Base-by-base conservation (phyloP, 2,888 invertebrate genomes). In the Clepsis dumicolana region DNA sequence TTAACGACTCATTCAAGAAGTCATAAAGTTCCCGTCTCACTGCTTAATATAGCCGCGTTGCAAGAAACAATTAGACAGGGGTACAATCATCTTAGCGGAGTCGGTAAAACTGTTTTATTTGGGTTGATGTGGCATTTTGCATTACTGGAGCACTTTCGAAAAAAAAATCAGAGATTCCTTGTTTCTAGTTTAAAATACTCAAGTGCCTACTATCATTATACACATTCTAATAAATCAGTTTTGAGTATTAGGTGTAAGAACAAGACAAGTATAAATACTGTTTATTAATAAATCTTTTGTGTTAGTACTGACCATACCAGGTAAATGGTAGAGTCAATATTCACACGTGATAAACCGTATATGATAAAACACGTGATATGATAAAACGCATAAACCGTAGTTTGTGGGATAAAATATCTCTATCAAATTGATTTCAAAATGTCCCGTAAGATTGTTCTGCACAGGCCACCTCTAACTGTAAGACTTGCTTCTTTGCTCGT, bases 21-120 rank as follows among this genome's bases (percentile, higher is more conserved):
- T 91, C 91, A 87, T 93, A 93, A 93, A 93, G 87, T 89, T 84
- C 85, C 84, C 83, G 87, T 85, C 88, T 90, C 88, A 88, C 90
- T 88, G 90, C 90, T 92, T 92, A 92, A 93, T 92, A 92, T 90
- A 90, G 86, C 87, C 85, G 87, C 88, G 86, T 88, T 88, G 93
- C 91, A 89, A 93, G 93, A 92, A 92, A 93, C 93, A 93, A 93
- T 93, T 92, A 93, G 89, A 92, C 90, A 87, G 88, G 85, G 87
- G 87, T 84, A 88, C 88, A 90, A 86, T 89, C 90, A 87, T 89
- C 86, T 72, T 70, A 73, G 66, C 50, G 70, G 76, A 84, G 75
- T 70, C 72, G 35, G 10, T 70, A 81, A 77, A 67, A 44, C 14
- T 60, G n/a, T 29, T 5, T 32, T 24, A 18, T 64, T 62, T 78